A percentile compares a stretch with the other conserved stretches of the same genome.
Conservation (phyloP, 2,113 vertebrate genomes). For the Phyllostomus hastatus region DNA sequence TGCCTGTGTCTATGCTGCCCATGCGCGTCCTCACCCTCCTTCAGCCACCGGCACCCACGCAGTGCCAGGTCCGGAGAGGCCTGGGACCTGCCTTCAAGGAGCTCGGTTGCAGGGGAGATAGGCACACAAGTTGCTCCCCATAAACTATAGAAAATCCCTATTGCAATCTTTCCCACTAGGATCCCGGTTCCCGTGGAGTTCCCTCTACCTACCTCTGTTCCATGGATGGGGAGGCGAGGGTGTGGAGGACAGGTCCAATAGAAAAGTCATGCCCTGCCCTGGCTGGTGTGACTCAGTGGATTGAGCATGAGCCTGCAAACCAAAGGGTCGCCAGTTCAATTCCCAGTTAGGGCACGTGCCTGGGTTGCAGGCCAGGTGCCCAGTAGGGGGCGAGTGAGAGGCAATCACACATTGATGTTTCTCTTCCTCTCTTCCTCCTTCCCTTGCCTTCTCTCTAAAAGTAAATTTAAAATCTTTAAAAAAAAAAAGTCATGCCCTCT, state of each 20-base stretch:
- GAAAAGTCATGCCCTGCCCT: not conserved
- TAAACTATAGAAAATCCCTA: not conserved
- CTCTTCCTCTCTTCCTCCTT: too few relatives aligned
- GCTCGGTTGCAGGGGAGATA: not conserved
- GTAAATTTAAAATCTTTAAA: too few relatives aligned
- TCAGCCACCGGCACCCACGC: not conserved
- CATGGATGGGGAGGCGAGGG: not conserved
- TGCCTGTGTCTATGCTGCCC: not conserved
- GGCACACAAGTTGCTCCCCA: not conserved
- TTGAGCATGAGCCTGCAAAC: too few relatives aligned
- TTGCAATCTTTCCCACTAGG: not conserved
- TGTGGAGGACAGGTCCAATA: not conserved
- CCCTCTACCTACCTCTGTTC: not conserved
- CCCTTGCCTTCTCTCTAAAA: too few relatives aligned
- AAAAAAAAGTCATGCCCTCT: too few relatives aligned
- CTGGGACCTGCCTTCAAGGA: not conserved
- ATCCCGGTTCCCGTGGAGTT: not conserved
- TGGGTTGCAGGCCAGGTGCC: too few relatives aligned
- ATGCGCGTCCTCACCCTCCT: not conserved
- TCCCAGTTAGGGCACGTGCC: too few relatives aligned
- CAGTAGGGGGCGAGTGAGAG: too few relatives aligned
- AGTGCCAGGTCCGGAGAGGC: not conserved
- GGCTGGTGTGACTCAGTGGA: too few relatives aligned
- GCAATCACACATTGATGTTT: too few relatives aligned
- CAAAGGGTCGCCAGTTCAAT: too few relatives aligned